phyloP scores from a whole-genome alignment of 1,140 invertebrate species.

The Euglossa dilemma region DNA sequence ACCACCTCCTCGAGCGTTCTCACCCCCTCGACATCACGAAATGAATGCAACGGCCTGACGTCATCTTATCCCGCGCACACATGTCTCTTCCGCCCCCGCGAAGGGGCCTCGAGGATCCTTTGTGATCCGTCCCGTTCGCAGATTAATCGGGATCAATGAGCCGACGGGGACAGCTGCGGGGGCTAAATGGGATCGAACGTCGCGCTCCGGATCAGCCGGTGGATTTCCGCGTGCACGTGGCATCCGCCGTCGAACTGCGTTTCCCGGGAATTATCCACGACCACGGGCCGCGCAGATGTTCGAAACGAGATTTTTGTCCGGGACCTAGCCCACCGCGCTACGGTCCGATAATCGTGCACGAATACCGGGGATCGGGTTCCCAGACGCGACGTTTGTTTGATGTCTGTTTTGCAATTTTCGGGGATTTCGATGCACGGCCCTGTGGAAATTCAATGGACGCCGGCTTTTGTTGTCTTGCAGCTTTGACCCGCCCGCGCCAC shows the following conservation, averaged over 20 bases:
- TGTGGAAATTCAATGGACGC: not conserved
- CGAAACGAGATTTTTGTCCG: constrained; percentile 27
- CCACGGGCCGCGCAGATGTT: constrained; percentile 10
- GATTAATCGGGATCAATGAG: constrained; percentile 62
- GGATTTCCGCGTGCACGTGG: constrained; percentile 47
- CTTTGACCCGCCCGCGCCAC: not conserved
- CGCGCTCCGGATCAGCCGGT: not conserved
- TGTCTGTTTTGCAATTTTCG: not conserved
- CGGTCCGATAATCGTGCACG: constrained; percentile 6
- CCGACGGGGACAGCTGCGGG: constrained; percentile 58
- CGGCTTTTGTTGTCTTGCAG: not conserved
- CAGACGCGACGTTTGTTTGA: not conserved
- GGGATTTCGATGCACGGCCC: not conserved
- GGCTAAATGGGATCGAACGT: constrained; percentile 52
- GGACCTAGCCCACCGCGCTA: not conserved
- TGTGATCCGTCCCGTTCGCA: constrained; percentile 44
- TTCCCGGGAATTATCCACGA: constrained; percentile 27
- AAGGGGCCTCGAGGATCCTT: constrained; percentile 31
- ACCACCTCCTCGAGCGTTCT: not conserved
- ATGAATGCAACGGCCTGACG: constrained; percentile 45
- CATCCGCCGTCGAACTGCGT: not conserved
- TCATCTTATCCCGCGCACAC: constrained; percentile 45
- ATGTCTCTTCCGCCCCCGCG: constrained; percentile 41
- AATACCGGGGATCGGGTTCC: not conserved
- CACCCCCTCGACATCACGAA: constrained; percentile 7